Evolutionary conservation across 2,888 invertebrate species (phyloP).

Genomic region (Saturnia japonica): DNA sequence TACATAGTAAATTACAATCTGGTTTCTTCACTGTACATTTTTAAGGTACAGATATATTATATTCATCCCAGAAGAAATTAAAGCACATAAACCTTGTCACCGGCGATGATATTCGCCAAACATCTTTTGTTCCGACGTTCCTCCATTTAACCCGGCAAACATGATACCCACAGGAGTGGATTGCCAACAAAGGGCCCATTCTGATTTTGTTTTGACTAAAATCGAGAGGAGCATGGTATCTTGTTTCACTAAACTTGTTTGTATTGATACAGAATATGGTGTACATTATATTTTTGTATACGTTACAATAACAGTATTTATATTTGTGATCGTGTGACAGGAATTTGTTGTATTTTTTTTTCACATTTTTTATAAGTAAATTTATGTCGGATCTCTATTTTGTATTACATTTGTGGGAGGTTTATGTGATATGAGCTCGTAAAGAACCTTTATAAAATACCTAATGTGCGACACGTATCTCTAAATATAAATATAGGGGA

Average conservation of each 20-base stretch:
- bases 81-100: conserved; percentile 10
- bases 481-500: neutral
- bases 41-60: neutral
- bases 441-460: neutral
- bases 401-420: conserved; percentile 2
- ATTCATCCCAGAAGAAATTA: neutral
- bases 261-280: conserved; percentile 48
- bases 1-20: neutral
- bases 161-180: conserved; percentile 74
- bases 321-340: conserved; percentile 18
- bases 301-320: conserved; percentile 18
- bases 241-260: conserved; percentile 70
- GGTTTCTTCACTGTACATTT: neutral
- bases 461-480: neutral
- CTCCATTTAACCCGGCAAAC: conserved; percentile 55
- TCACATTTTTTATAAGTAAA: neutral
- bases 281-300: conserved; percentile 20
- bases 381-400: neutral
- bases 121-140: conserved; percentile 38
- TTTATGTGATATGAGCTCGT: neutral
- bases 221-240: conserved; percentile 62
- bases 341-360: conserved; percentile 2
- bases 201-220: conserved; percentile 80
- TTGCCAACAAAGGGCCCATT: conserved; percentile 70
- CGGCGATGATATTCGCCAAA: conserved; percentile 22